Evolutionary conservation across 2,888 invertebrate species (phyloP), one percentile per base, ranked within the genome.

Genomic region (Mycalesis mineus): DNA sequence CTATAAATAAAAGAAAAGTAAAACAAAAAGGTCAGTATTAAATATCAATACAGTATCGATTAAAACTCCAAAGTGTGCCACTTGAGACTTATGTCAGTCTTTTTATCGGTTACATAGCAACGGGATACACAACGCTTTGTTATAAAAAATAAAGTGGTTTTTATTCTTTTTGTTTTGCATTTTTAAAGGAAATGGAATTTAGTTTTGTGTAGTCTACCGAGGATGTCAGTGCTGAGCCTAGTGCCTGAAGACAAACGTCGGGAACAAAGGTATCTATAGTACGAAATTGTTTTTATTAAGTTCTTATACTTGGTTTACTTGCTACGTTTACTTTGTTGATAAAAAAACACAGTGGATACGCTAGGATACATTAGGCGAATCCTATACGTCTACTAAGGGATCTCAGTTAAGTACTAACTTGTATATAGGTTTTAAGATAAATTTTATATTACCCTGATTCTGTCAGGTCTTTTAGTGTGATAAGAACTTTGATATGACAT

Each of bases 181-280:
- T 49, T 65, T 11, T 11, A 11, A 11, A 62, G 67, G 75, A 72
- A 73, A 87, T 87, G 84, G 71, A 68, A 31, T 48, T 60, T 65
- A 61, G 56, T 58, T 68, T 33, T 71, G 22, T 22, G 22, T 5
- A 22, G 22, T 22, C 22, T 77, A 70, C 48, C 64, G 68, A 84
- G 64, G 55, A 89, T 90, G 88, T 90, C 91, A 73, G 82, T 87
- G 65, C 65, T 91, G 70, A 91, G 90, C 77, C 75, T 91, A 55
- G 76, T 88, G 53, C 88, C 90, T 13, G 91, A 91, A 74, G 91
- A 90, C 65, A 88, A 80, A 71, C 76, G 74, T 49, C 88, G 82
- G 71, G 84, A 85, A 15, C 65, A 68, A 60, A 79, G 84, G 87
- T 84, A n/a, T n/a, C n/a, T n/a, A n/a, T n/a, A n/a, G n/a, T n/a